Percentiles rank a stretch among this genome's conserved stretches.
Conservation (phyloP, 2,113 vertebrate species). For the Ranitomeya imitator region DNA sequence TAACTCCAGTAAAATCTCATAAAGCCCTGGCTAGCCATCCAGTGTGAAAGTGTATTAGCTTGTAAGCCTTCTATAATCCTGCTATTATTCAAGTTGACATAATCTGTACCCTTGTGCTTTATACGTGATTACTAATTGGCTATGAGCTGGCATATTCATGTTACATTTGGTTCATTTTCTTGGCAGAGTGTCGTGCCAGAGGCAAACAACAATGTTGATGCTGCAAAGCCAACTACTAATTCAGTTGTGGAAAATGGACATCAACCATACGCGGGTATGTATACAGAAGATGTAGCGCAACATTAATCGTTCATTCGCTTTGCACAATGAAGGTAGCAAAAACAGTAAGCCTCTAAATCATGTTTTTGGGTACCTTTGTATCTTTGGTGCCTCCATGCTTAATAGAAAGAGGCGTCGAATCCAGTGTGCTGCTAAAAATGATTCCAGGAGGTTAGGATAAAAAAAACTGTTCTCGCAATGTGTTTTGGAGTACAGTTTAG, state of each 20-base stretch:
- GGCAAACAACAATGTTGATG: conserved; percentile 64
- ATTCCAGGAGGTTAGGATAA: too few species aligned
- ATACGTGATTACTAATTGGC: conserved; percentile 45
- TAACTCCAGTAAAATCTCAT: conserved; percentile 17
- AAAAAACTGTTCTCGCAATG: too few species aligned
- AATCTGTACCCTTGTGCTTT: conserved; percentile 49
- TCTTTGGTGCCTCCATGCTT: not conserved
- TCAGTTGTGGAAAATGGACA: conserved; percentile 71
- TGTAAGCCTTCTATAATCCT: conserved; percentile 28
- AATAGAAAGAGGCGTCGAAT: too few species aligned
- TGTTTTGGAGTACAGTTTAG: too few species aligned
- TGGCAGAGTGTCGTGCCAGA: conserved; percentile 73
- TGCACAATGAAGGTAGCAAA: not conserved
- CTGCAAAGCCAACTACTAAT: conserved; percentile 63
- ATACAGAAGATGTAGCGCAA: not conserved
- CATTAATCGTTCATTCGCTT: not conserved
- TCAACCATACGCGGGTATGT: conserved; percentile 68
- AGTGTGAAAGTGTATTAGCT: conserved; percentile 31
- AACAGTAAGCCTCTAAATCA: not conserved
- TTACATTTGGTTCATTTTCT: conserved; percentile 56
- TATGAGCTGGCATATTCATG: conserved; percentile 40
- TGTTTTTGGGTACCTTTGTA: not conserved
- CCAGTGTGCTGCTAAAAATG: too few species aligned
- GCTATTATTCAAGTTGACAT: conserved; percentile 46
- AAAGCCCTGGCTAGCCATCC: conserved; percentile 36